Evolutionary conservation across 92 coral and sea anemone species (phyloP).

Genomic region (Porites rus): DNA sequence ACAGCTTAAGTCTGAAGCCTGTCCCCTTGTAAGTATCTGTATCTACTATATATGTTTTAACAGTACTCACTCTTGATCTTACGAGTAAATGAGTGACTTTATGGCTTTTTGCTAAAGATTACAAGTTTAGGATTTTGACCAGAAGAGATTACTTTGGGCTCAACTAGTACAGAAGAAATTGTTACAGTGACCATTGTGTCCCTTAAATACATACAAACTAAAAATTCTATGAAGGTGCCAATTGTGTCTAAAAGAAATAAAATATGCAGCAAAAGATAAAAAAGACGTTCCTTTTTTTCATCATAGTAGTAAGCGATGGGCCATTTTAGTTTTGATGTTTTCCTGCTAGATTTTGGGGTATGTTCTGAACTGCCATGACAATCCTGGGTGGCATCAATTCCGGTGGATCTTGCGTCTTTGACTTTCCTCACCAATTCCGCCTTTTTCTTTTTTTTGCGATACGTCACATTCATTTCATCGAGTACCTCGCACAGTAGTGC

Average conservation of each 20-base stretch:
- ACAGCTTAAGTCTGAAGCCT: slow-evolving; percentile 1
- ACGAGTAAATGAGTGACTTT: slow-evolving; percentile 10
- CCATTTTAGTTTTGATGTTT: slow-evolving; percentile 15
- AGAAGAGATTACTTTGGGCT: slow-evolving; percentile 6
- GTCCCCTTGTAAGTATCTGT: slow-evolving; percentile 10
- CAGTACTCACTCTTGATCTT: slow-evolving; percentile 14
- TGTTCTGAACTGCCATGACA: slow-evolving; percentile 12
- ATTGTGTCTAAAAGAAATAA: slow-evolving; percentile 25
- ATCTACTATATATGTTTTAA: slow-evolving; percentile 17
- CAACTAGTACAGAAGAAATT: slow-evolving; percentile 1
- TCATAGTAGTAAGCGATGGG: slow-evolving; percentile 20
- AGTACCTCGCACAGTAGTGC: slow-evolving; percentile 27
- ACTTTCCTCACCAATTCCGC: slow-evolving; percentile 2
- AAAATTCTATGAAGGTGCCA: slow-evolving; percentile 21
- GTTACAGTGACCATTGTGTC: slow-evolving; percentile 12
- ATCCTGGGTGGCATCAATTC: slow-evolving; percentile 25
- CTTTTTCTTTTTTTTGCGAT: slow-evolving; percentile 9
- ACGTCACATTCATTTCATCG: slow-evolving; percentile 20
- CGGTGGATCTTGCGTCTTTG: slow-evolving; percentile 19
- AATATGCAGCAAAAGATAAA: slow-evolving; percentile 29
- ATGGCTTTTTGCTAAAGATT: slow-evolving; percentile 7
- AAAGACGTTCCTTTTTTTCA: slow-evolving; percentile 24
- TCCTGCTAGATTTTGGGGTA: slow-evolving; percentile 7
- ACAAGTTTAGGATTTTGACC: slow-evolving; percentile 9
- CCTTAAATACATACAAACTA: slow-evolving; percentile 14